Base-by-base conservation (phyloP, 2,797 vertebrate genomes). In the Columba guinea region DNA sequence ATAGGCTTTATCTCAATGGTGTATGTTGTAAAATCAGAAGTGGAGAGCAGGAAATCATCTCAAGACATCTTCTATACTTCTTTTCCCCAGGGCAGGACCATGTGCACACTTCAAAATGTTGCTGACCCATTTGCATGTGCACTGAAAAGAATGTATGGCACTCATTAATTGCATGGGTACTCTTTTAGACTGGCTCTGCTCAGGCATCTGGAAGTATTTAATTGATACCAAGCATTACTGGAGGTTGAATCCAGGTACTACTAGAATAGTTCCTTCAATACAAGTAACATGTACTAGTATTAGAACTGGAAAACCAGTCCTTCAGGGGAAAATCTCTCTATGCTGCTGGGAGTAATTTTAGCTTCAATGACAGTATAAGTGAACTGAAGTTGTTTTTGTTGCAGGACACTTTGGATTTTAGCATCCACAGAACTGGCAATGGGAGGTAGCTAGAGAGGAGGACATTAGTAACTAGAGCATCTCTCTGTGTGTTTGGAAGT, bases 141-240 rank as follows among this genome's bases (percentile, higher is more conserved):
- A 23, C 62, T 73, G 80, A 56, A 49, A 63, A 73, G 59, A 95
- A 86, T 82, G 67, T 26, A 17, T 51, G 27, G 16, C 39, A 19
- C 44, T 93, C 65, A 35, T 62, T 94, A 93, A 88, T 82, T 93
- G 79, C 44, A 35, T 0, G 41, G 69, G 18, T 75, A 48, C 30
- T 81, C 69, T 78, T 89, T 88, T 65, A 90, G 79, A 56, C 35
- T 51, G 52, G 35, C 30, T 69, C 53, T 96, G 91, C 39, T 94
- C 89, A 94, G 85, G 87, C 94, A 67, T 84, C 67, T 94, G 91
- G 87, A 94, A 96, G 67, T 91, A 94, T 84, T 96, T 96, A 96
- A 96, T 94, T 96, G 82, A 88, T 88, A 60, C 21, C 23, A 91
- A 67, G 22, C 28, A 67, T 56, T 48, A 52, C 79, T 63, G 18